These are phyloP conservation scores for Microtus oregoni DNA, from an alignment of 2,113 vertebrate species.

Conservation along the genomic window DNA sequence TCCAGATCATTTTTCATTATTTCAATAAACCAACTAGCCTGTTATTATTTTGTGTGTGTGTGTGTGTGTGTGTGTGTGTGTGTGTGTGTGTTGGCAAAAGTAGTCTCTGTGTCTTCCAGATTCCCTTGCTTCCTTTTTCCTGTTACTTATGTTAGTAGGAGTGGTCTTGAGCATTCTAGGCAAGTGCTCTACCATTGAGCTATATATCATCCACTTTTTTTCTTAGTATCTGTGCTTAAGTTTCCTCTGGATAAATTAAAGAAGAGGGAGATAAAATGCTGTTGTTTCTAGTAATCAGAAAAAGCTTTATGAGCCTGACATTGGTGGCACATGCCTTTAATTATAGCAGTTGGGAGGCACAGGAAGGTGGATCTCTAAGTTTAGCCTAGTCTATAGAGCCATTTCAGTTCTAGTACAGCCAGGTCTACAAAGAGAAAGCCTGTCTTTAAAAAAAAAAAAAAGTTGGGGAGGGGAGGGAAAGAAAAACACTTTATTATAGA, in stretches of 20 bases:
- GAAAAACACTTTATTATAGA: background rate
- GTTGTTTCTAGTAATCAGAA: background rate
- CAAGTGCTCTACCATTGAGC: background rate
- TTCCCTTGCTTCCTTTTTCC: background rate
- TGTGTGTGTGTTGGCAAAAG: background rate
- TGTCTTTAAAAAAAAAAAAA: background rate
- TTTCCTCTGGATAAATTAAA: conserved; percentile 23
- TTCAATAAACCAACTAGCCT: conserved; percentile 12
- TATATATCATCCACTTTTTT: background rate
- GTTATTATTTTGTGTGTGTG: background rate
- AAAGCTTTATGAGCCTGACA: background rate
- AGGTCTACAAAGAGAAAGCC: background rate
- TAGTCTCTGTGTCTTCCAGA: background rate
- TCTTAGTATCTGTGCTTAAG: background rate
- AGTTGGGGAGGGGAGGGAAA: background rate
- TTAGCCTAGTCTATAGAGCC: background rate
- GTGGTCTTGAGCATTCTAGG: background rate
- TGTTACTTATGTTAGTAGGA: background rate
- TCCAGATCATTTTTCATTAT: conserved; percentile 34
- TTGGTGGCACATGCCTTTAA: background rate
- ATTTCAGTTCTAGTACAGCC: background rate
- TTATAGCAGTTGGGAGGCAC: background rate
- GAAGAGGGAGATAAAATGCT: background rate
- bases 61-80: background rate
- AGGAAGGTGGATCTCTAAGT: background rate